Base-by-base conservation (phyloP, 2,113 vertebrate species). In the Callospermophilus lateralis region DNA sequence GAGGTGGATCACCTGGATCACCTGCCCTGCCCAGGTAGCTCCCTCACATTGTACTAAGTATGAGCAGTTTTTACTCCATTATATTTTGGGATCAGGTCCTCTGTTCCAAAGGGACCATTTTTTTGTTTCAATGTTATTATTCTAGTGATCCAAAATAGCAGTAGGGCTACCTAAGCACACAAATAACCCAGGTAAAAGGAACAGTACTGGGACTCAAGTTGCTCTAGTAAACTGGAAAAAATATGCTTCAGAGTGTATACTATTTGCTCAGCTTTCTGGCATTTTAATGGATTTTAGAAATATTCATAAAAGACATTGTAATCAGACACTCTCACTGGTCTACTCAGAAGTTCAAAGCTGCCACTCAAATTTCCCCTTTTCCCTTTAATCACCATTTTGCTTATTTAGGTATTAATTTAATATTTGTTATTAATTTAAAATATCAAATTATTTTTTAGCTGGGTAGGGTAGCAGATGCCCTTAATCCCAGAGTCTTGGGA, bases 221-320 rank as follows among this genome's bases (percentile, higher is more conserved):
- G 24, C 22, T 63, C 24, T 63, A 28, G 61, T 63, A 63, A 63
- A 63, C 61, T 63, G 9, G 61, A 26, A 63, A 61, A 26, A 61
- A 26, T 61, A 61, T 61, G 61, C 61, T 63, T 28, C 22, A 26
- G 8, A 63, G 61, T 63, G 61, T 63, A 63, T 63, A 63, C 26
- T 63, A 28, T 63, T 63, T 63, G 61, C 61, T 63, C 61, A 63
- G 37, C 22, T 51, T 63, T 48, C 11, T 55, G 39, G 53, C 22
- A 83, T 72, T 92, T 86, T 73, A 37, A 26, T 85, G 76, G 22
- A 84, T 84, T 58, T 90, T 45, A 91, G 39, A 90, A 91, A 84
- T 70, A 77, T 68, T 24, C 51, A 51, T 39, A 86, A 65, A 90
- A 80, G 34, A 34, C 10, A 28, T 2, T 72, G 10, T 63, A 89